These are phyloP conservation scores for Drosophila jambulina DNA, from an alignment of 1,140 invertebrate genomes.

Conservation along the genomic window DNA sequence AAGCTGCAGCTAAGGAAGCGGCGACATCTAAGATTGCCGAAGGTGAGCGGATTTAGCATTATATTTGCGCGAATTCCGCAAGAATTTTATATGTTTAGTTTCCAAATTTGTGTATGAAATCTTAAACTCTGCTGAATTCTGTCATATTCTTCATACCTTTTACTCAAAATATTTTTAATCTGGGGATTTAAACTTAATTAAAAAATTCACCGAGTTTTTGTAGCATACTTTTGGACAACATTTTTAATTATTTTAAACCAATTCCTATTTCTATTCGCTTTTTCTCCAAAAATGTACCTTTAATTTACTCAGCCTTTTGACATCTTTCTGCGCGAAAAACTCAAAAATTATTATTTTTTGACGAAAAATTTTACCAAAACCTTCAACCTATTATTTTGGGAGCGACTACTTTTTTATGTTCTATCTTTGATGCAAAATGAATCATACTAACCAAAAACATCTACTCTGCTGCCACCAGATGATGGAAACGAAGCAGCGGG, in stretches of 20 bases:
- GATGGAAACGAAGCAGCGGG: constrained; percentile 10
- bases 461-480: not conserved
- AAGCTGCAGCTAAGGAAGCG: constrained; percentile 62
- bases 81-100: not conserved
- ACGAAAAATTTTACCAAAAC: not conserved
- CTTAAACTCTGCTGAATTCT: not conserved
- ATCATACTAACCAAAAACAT: not conserved
- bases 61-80: constrained; percentile 9
- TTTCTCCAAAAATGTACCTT: not conserved
- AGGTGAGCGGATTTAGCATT: constrained; percentile 62
- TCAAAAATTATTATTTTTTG: too few relatives aligned
- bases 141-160: not conserved
- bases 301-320: not conserved
- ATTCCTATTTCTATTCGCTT: not conserved
- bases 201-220: too few relatives aligned
- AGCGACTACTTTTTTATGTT: not conserved
- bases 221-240: not conserved
- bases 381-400: too few relatives aligned
- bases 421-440: not conserved
- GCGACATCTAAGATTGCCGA: constrained; percentile 50
- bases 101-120: not conserved
- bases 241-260: not conserved
- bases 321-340: not conserved
- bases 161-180: not conserved
- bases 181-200: not conserved